These are phyloP conservation scores for Dermatophagoides farinae DNA, from an alignment of 1,140 invertebrate genomes.

Conservation along the genomic window DNA sequence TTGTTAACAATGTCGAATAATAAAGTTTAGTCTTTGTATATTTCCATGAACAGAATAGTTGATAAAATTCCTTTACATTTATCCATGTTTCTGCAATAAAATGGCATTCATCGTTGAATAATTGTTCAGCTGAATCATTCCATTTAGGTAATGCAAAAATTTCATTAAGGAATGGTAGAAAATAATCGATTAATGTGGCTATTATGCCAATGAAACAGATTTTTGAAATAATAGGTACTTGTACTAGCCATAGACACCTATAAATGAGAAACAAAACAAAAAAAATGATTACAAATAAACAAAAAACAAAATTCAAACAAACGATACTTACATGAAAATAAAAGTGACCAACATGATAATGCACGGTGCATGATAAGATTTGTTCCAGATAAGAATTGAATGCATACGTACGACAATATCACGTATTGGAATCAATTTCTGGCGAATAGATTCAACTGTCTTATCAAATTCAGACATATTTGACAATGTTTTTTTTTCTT, in stretches of 20 bases:
- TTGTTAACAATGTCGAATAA: neutral
- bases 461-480: no score
- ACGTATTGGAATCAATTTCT: neutral
- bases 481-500: no score
- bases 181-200: neutral
- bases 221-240: neutral
- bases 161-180: neutral
- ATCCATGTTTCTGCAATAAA: neutral
- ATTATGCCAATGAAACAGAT: neutral
- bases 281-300: neutral
- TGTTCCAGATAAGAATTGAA: neutral
- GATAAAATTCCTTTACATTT: neutral
- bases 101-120: neutral
- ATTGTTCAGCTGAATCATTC: neutral
- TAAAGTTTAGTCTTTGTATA: neutral
- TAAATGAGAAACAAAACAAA: neutral
- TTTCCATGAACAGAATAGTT: neutral
- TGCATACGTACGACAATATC: neutral
- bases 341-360: neutral
- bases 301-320: neutral
- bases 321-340: neutral
- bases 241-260: neutral
- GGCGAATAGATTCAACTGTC: neutral
- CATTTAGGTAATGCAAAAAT: neutral
- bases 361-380: constrained; percentile 1